Evolutionary conservation across 2,888 invertebrate species (phyloP).

Genomic region (Hydrotaea cyrtoneurina): DNA sequence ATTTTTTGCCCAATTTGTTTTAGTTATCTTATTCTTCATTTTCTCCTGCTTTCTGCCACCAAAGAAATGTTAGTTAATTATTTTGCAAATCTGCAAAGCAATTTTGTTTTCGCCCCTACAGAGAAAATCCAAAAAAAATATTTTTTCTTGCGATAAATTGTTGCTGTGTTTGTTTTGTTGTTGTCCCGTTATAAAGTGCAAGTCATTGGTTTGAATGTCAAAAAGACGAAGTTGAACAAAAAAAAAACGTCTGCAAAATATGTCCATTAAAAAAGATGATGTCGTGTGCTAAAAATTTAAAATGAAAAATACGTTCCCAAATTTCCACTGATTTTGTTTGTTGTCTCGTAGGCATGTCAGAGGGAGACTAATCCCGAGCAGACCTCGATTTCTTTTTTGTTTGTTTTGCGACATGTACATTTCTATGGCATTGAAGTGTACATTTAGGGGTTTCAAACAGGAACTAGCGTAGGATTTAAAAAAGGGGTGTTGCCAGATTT

Average conservation of each 20-base stretch:
- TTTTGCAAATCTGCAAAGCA: neutral
- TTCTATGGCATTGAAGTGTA: too few species aligned
- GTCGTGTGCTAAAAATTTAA: neutral
- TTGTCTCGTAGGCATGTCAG: too few species aligned
- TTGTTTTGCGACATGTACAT: too few species aligned
- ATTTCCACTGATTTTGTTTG: too few species aligned
- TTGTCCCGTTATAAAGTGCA: neutral
- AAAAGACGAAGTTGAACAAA: neutral
- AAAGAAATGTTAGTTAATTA: neutral
- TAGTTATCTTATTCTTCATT: neutral
- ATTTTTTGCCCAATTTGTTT: neutral
- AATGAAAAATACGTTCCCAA: too few species aligned
- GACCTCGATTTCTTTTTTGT: too few species aligned
- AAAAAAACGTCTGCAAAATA: neutral
- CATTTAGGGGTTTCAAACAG: too few species aligned
- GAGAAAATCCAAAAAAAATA: neutral
- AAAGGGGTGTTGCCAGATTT: too few species aligned
- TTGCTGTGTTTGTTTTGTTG: neutral
- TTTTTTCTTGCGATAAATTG: neutral
- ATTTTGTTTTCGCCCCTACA: neutral
- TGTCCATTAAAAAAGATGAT: neutral
- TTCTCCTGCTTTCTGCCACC: neutral
- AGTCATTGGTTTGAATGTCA: constrained; percentile 25
- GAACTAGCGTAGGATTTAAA: too few species aligned
- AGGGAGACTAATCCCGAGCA: too few species aligned